A percentile compares a stretch with the other conserved stretches of the same genome.
phyloP scores from a whole-genome alignment of 2,113 vertebrate genomes.

The Coturnix japonica region DNA sequence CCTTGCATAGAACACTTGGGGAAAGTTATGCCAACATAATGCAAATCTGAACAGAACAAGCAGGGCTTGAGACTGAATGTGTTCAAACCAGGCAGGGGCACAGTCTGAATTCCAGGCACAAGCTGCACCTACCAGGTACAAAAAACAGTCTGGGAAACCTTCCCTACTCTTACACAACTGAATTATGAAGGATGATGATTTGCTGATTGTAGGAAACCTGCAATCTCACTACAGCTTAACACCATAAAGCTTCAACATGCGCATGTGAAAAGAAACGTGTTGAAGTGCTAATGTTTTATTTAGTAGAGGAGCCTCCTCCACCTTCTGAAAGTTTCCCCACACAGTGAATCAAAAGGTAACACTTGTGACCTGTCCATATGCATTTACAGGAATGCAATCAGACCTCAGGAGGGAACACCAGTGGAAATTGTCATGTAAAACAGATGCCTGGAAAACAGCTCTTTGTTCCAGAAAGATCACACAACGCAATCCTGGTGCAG shows the following conservation, averaged over 20 bases:
- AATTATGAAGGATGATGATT: neutral
- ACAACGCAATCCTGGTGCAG: neutral
- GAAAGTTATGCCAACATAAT: neutral
- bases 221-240: neutral
- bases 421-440: neutral
- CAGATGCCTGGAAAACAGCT: neutral
- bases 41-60: neutral
- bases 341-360: neutral
- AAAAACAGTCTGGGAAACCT: neutral
- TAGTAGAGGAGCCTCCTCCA: neutral
- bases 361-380: neutral
- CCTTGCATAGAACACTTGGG: neutral
- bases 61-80: neutral
- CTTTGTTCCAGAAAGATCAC: neutral
- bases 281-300: neutral
- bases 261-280: neutral
- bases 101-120: neutral
- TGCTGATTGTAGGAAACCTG: neutral
- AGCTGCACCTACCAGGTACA: neutral
- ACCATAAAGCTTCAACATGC: fast-evolving
- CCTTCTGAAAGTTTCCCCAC: neutral
- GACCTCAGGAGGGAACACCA: neutral
- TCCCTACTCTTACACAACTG: neutral
- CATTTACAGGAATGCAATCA: neutral
- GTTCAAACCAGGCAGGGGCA: neutral